These are phyloP conservation scores for Tetranychus truncatus DNA, from an alignment of 2,888 invertebrate species.

Conservation along the genomic window DNA sequence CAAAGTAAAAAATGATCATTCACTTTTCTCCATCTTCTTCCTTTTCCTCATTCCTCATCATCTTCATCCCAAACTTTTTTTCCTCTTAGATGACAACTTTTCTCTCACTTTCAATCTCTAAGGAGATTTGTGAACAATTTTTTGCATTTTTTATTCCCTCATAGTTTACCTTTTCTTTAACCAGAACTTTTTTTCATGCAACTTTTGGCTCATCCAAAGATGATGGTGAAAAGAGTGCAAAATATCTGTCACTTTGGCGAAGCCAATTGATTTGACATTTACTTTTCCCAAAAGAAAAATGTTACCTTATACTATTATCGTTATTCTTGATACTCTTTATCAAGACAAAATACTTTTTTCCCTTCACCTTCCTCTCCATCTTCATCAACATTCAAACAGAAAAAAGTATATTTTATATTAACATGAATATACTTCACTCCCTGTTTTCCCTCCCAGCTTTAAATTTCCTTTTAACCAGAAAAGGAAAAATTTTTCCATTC, in stretches of 20 bases:
- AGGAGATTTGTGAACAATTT: background rate
- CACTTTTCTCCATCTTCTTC: too few species aligned
- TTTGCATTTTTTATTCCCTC: background rate
- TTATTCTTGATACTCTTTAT: too few species aligned
- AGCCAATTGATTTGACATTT: slow-evolving; percentile 1
- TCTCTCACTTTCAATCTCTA: background rate
- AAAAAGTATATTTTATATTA: too few species aligned
- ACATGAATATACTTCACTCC: too few species aligned
- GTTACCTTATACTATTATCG: background rate
- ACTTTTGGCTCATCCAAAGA: background rate
- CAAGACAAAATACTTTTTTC: too few species aligned
- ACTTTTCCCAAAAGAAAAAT: background rate
- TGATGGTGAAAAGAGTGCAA: background rate
- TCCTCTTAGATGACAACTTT: background rate
- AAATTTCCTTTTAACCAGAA: too few species aligned
- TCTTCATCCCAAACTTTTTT: background rate
- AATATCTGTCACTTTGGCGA: background rate
- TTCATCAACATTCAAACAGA: background rate
- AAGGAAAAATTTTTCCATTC: too few species aligned
- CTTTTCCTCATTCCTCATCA: background rate
- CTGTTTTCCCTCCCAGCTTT: too few species aligned
- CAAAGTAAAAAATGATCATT: too few species aligned
- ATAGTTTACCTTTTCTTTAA: background rate
- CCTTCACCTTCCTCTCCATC: background rate
- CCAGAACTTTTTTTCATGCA: background rate